These are phyloP conservation scores for Phalacrocorax aristotelis DNA, from an alignment of 2,113 vertebrate species.

Conservation along the genomic window DNA sequence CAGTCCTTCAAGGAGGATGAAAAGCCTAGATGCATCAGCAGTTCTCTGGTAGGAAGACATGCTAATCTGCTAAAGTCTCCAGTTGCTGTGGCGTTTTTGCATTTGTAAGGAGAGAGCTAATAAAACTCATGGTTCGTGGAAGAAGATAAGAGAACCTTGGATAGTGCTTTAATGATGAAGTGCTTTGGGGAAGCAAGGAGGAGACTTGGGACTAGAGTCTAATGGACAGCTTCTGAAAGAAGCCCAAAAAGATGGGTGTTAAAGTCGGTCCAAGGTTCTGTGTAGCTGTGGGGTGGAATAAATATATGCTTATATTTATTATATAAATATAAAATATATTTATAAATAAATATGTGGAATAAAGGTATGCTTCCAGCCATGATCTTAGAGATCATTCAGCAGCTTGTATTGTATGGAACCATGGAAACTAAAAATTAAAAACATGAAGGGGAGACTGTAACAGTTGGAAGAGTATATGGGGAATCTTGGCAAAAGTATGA, in stretches of 20 bases:
- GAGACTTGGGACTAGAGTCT: background rate
- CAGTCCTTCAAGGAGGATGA: background rate
- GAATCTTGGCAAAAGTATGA: constrained; percentile 4
- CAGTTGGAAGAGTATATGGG: background rate
- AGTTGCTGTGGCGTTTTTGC: background rate
- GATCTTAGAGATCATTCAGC: background rate
- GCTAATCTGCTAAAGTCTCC: background rate
- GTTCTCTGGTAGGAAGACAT: background rate
- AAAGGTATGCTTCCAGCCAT: background rate
- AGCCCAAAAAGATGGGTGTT: background rate
- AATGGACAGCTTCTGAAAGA: background rate
- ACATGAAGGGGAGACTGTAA: background rate
- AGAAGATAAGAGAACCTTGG: background rate
- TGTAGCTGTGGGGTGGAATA: background rate
- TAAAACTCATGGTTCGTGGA: background rate
- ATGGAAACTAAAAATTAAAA: background rate
- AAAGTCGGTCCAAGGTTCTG: background rate
- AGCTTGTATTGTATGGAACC: background rate
- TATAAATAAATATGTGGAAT: no score
- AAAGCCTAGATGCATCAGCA: background rate
- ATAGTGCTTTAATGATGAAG: background rate
- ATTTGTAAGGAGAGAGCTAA: background rate
- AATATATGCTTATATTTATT: no score
- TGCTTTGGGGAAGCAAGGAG: background rate
- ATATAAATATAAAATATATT: no score